Evolutionary conservation across 1,140 invertebrate species (phyloP).

Genomic region (Carposina sasakii): DNA sequence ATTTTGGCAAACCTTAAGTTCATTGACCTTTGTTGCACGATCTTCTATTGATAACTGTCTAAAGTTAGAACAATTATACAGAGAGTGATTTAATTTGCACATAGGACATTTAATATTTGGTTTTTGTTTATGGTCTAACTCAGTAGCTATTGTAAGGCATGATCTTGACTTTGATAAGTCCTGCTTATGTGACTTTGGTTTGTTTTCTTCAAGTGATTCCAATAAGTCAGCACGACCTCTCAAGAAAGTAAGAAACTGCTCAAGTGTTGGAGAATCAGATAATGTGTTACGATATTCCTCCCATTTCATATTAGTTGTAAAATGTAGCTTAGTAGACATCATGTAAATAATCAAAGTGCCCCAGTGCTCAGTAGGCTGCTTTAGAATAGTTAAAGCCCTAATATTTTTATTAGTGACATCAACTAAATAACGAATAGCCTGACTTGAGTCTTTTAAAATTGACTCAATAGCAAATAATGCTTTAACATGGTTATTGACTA

Average conservation of each 20-base stretch:
- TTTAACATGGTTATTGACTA: slow-evolving; percentile 18
- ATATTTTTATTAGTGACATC: slow-evolving; percentile 8
- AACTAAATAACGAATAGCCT: neutral
- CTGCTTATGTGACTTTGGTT: neutral
- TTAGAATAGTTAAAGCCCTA: neutral
- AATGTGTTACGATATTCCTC: slow-evolving; percentile 5
- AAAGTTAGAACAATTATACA: slow-evolving; percentile 1
- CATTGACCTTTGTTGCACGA: slow-evolving; percentile 1
- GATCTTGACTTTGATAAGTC: neutral
- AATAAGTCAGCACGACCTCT: slow-evolving; percentile 6
- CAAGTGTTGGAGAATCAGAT: neutral
- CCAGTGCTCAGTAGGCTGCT: slow-evolving; percentile 8
- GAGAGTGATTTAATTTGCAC: neutral
- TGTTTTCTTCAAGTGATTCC: slow-evolving; percentile 2
- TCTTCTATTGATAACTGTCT: slow-evolving; percentile 1
- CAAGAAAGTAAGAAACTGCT: neutral
- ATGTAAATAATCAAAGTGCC: slow-evolving; percentile 7
- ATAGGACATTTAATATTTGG: slow-evolving; percentile 7
- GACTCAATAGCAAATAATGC: slow-evolving; percentile 8
- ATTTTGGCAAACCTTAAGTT: slow-evolving; percentile 2
- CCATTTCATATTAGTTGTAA: neutral
- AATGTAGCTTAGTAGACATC: slow-evolving; percentile 1
- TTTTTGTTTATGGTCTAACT: neutral
- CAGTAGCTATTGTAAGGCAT: neutral
- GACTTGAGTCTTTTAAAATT: slow-evolving; percentile 2